phyloP scores from a whole-genome alignment of 2,113 vertebrate species.

The Parus major region DNA sequence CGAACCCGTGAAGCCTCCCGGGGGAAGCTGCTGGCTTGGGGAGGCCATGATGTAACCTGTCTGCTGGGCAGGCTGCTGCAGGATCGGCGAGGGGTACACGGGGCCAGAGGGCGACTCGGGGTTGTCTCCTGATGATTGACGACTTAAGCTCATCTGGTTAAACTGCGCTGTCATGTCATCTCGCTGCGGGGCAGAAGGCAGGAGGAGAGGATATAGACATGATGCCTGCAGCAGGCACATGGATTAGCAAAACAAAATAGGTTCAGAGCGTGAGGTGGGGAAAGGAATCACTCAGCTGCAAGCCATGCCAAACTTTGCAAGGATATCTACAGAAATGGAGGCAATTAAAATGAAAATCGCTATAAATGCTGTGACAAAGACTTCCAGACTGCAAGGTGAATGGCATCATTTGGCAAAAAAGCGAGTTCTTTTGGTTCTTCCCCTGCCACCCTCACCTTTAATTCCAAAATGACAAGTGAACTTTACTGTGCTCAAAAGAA shows the following conservation, averaged over 20 bases:
- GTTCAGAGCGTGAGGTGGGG: background rate
- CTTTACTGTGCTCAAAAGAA: background rate
- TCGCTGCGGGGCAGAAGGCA: conserved; percentile 68
- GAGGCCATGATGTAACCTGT: conserved; percentile 78
- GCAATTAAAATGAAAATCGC: background rate
- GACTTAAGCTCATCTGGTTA: conserved; percentile 84
- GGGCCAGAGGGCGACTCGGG: conserved; percentile 77
- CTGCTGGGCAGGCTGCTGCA: conserved; percentile 79
- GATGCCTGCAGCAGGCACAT: background rate
- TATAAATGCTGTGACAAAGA: background rate
- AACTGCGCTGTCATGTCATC: conserved; percentile 89
- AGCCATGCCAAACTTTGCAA: background rate
- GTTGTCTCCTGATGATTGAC: conserved; percentile 84
- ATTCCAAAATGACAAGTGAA: background rate
- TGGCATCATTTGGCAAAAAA: background rate
- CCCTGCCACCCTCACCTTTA: background rate
- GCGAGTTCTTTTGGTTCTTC: background rate
- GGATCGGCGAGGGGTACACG: conserved; percentile 72
- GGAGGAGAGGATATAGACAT: background rate
- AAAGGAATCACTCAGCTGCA: background rate
- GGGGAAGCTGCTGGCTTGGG: conserved; percentile 74
- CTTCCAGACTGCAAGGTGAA: background rate
- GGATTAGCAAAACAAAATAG: background rate
- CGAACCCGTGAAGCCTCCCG: conserved; percentile 73
- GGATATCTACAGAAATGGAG: background rate